Conservation (phyloP, 2,797 vertebrate genomes). For the Halcyon badia region DNA sequence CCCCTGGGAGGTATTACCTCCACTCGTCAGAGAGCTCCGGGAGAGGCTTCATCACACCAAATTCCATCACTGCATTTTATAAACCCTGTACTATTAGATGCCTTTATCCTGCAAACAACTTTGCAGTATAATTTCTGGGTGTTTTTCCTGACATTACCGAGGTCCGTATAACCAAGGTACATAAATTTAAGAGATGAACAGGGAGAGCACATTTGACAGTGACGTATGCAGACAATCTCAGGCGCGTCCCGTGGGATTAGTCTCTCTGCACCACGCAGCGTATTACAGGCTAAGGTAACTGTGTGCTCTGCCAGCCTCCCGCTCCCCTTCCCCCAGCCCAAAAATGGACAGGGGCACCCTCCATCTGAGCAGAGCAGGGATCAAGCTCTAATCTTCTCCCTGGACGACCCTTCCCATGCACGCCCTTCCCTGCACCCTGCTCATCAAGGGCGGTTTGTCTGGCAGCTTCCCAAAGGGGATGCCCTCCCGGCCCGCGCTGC, state of each 20-base stretch:
- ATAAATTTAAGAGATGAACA: background rate
- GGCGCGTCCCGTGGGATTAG: background rate
- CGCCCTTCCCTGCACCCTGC: background rate
- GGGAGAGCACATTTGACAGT: background rate
- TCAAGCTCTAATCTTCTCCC: background rate
- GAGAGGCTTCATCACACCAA: background rate
- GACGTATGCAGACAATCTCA: background rate
- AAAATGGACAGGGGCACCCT: background rate
- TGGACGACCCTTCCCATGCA: background rate
- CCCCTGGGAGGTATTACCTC: background rate
- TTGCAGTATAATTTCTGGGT: background rate
- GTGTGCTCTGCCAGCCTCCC: background rate
- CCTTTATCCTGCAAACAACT: background rate
- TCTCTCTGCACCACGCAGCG: rapidly evolving
- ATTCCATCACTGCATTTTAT: background rate
- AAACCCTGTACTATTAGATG: background rate
- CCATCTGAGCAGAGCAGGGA: background rate
- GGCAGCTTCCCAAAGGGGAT: rapidly evolving
- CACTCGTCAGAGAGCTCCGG: background rate
- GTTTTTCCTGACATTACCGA: background rate
- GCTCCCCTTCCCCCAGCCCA: background rate
- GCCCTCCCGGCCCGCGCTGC: background rate
- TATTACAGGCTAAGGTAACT: background rate
- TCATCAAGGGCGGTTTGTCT: rapidly evolving
- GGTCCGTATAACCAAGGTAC: background rate